Base-by-base conservation (phyloP, 2,113 vertebrate species). In the Actinemys pallida region DNA sequence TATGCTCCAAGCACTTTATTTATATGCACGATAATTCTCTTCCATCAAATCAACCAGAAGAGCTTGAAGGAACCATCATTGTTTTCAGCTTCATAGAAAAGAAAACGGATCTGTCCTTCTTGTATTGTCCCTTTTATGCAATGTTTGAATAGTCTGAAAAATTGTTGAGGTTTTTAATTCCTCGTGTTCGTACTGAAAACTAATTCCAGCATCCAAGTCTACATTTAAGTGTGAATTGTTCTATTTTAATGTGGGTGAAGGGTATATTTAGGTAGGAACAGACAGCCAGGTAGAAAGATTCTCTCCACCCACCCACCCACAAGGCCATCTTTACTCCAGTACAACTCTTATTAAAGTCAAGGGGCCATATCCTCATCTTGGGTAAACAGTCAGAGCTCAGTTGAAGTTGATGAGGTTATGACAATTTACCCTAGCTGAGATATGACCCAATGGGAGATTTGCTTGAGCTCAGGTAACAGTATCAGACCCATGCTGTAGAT, bases 91-190 rank as follows among this genome's bases (percentile, higher is more conserved):
- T 76, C 47, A 3, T 1, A 14, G 83, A 91, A 84, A 93, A 86
- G 62, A 84, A 82, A 91, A 45, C 22, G 0, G 1, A 7, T 0
- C 0, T 3, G 17, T 16, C 25, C 7, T 0, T 49, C 83, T 13
- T 50, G 54, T 50, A 53, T 17, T 76, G 27, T 80, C 93, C 52
- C 83, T 89, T 47, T 76, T 29, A 84, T 1, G 8, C 5, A 0
- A 25, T 31, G 16, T 29, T 75, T 17, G 56, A 42, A 79, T 62
- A 0, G 0, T 53, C n/a, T 12, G 4, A 45, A 6, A 76, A 24
- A 42, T 24, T 76, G 39, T 79, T 84, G 22, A 22, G 39, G 75
- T 2, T 53, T 83, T 75, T 45, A 1, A 2, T 84, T 93, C 91
- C 78, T 62, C 27, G 4, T 53, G 57, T 90, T 90, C 27, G 2